These are phyloP conservation scores for Drosophila guanche DNA, from an alignment of 1,140 invertebrate genomes.

Conservation along the genomic window DNA sequence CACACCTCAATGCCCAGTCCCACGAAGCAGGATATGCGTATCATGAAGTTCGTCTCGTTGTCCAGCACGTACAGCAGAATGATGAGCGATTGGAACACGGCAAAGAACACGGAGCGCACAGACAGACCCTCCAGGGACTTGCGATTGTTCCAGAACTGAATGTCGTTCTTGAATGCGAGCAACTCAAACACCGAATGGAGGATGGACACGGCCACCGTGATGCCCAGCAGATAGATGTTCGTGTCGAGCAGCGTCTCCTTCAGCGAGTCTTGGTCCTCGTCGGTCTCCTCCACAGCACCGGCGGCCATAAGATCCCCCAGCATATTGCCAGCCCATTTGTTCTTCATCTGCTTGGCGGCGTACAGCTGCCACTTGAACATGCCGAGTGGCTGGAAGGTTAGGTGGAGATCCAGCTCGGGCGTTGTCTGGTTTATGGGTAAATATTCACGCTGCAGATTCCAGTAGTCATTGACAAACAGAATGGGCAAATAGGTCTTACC, in stretches of 20 bases:
- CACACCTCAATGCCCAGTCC: constrained; percentile 99
- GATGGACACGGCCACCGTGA: constrained; percentile 97
- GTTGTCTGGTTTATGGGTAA: constrained; percentile 95
- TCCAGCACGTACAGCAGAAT: constrained; percentile 98
- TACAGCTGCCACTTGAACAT: constrained; percentile 99
- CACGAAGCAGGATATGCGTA: constrained; percentile 95
- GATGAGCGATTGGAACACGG: constrained; percentile 97
- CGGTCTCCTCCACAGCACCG: constrained; percentile 82
- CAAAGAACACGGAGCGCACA: constrained; percentile 99
- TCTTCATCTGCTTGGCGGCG: constrained; percentile 95
- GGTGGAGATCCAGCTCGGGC: constrained; percentile 87
- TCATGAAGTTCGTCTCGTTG: constrained; percentile 98
- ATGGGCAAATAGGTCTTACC: constrained; percentile 96
- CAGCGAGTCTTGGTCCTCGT: constrained; percentile 97
- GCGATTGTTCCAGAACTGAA: constrained; percentile 99
- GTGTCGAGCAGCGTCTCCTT: constrained; percentile 99
- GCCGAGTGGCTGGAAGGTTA: constrained; percentile 97
- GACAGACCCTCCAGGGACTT: constrained; percentile 98
- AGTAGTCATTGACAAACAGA: constrained; percentile 98
- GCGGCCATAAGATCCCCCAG: constrained; percentile 84
- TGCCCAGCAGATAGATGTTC: constrained; percentile 95
- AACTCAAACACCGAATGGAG: constrained; percentile 99
- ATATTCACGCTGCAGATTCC: constrained; percentile 99
- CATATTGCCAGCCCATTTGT: constrained; percentile 88
- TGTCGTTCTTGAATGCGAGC: constrained; percentile 99